Evolutionary conservation across 2,888 invertebrate genomes (phyloP), one percentile per base, ranked within the genome.

Genomic region (Epistrophella euchroma): DNA sequence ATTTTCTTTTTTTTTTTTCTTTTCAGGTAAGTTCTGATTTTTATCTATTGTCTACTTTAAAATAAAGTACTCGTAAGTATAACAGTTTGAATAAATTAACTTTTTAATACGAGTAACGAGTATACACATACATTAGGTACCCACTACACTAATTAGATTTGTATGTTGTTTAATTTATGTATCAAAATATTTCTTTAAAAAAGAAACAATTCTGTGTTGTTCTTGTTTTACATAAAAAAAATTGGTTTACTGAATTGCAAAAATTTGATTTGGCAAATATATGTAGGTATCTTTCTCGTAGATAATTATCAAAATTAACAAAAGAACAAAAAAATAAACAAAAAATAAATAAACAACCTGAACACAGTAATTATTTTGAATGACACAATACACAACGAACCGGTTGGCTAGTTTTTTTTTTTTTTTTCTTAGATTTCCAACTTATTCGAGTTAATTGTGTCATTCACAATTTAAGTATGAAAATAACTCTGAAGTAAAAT

Each of bases 391-490:
- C 4, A n/a, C 9, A 35, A 13, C 37, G 13, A 43, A 71, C 71
- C 56, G 71, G 37, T 71, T 71, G 25, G 71, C 15, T 56, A 56
- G 56, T 25, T 71, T 52, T 52, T 40, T n/a, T 28, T 25, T 22
- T 10, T n/a, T n/a, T n/a, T n/a, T n/a, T n/a, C n/a, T 10, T 35
- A 45, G 11, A 55, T 15, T 74, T 62, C 32, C 32, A 43, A 50
- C 70, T 76, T 58, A 68, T 58, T 68, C 50, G 4, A 58, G 66
- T 79, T 72, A 40, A 66, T 79, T 73, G 68, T 73, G 79, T 80
- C 73, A 80, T 68, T 80, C 77, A 70, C 40, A 56, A 9, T 60
- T 60, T 52, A 22, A 9, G 5, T 32, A 52, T 70, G 68, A 50
- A 68, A 60, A 37, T 22, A 19, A 60, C 37, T 28, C 4, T 28